These are phyloP conservation scores for Ciconia maguari DNA, from an alignment of 2,113 vertebrate genomes.

Conservation along the genomic window DNA sequence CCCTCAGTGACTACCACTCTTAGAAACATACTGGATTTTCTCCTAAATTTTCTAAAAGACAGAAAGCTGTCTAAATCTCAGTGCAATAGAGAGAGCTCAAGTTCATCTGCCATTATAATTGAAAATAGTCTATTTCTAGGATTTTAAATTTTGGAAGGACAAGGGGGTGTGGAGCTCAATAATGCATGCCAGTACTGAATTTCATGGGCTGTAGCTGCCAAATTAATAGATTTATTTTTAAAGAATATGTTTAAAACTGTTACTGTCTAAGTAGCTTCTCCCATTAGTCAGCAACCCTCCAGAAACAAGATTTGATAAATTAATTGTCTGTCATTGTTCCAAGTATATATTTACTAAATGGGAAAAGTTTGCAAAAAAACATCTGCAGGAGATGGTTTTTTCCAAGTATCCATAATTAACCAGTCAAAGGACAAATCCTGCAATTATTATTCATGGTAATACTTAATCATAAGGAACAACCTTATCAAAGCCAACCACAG, in stretches of 20 bases:
- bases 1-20: background rate
- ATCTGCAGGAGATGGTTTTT: background rate
- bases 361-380: background rate
- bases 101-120: background rate
- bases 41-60: background rate
- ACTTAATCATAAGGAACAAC: background rate
- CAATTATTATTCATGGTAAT: background rate
- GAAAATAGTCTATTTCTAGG: background rate
- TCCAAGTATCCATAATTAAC: background rate
- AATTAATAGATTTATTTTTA: background rate
- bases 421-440: background rate
- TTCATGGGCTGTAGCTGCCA: background rate
- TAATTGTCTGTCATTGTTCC: background rate
- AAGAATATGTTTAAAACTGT: background rate
- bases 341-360: background rate
- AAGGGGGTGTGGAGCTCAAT: background rate
- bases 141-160: background rate
- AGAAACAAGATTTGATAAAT: background rate
- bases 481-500: background rate
- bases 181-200: background rate
- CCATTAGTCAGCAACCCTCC: background rate
- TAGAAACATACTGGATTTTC: background rate
- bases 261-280: background rate
- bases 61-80: background rate
- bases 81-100: background rate